A percentile compares a stretch with the other conserved stretches of the same genome.
Evolutionary conservation across 2,113 vertebrate genomes (phyloP).

Genomic region (Capreolus pygargus): DNA sequence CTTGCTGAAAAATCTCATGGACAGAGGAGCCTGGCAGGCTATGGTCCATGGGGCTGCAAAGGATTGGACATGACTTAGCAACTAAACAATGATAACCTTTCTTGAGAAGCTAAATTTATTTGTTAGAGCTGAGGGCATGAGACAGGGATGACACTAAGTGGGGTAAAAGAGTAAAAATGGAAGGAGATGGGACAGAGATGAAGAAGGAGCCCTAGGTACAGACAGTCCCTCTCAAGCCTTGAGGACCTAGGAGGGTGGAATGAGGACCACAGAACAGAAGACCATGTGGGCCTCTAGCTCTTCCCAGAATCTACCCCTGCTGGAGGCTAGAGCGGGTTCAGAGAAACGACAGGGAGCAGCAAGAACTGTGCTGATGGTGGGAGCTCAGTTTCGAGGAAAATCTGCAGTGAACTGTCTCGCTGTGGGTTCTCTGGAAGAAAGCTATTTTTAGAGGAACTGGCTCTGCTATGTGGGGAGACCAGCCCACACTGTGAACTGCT

Average conservation of each 20-base stretch:
- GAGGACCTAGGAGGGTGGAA: neutral
- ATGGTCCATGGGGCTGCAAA: neutral
- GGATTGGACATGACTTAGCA: neutral
- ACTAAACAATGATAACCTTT: neutral
- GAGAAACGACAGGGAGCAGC: neutral
- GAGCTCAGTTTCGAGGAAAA: conserved; percentile 54
- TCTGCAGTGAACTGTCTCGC: conserved; percentile 40
- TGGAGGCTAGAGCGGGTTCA: neutral
- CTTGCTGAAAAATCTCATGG: neutral
- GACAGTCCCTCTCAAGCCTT: neutral
- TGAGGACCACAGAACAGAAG: neutral
- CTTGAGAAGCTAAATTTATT: neutral
- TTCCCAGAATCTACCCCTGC: neutral
- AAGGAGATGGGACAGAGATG: neutral
- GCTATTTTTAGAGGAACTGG: conserved; percentile 50
- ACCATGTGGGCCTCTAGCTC: neutral
- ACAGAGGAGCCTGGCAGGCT: neutral
- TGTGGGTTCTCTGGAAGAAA: conserved; percentile 49
- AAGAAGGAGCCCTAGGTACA: neutral
- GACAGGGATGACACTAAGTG: neutral
- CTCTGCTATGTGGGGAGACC: conserved; percentile 8
- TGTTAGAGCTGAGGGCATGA: neutral
- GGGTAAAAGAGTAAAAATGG: neutral
- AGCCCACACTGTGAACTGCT: neutral
- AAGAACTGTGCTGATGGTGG: neutral